phyloP scores from a whole-genome alignment of 2,888 invertebrate species.

The Ferdinandea cuprea region DNA sequence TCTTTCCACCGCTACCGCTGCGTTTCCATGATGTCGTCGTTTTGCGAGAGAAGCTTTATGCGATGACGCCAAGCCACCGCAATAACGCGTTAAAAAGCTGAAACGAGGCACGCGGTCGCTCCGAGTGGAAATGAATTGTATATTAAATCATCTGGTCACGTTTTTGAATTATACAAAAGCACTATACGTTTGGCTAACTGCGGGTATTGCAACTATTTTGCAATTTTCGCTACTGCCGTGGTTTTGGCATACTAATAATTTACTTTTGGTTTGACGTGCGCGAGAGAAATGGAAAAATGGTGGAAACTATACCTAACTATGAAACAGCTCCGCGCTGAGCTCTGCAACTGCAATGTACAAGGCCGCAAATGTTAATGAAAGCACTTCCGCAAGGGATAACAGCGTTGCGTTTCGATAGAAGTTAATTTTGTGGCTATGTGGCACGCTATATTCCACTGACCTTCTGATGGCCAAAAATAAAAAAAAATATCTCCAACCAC shows the following conservation, averaged over 20 bases:
- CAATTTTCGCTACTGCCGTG: slow-evolving; percentile 42
- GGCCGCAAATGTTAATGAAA: slow-evolving; percentile 50
- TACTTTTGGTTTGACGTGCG: slow-evolving; percentile 30
- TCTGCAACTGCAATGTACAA: neutral
- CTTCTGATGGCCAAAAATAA: slow-evolving; percentile 1
- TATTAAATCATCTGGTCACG: slow-evolving; percentile 71
- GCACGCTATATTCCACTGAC: neutral
- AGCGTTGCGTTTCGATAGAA: slow-evolving; percentile 37
- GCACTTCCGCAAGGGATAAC: slow-evolving; percentile 44
- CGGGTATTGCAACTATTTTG: slow-evolving; percentile 56
- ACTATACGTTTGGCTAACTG: slow-evolving; percentile 60
- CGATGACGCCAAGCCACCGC: slow-evolving; percentile 3
- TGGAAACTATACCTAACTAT: slow-evolving; percentile 21
- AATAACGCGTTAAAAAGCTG: slow-evolving; percentile 29
- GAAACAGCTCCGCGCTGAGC: neutral
- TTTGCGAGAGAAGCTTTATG: neutral
- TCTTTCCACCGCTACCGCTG: too few relatives aligned
- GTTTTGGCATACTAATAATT: slow-evolving; percentile 61
- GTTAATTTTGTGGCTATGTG: slow-evolving; percentile 41
- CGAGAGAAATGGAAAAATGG: slow-evolving; percentile 12
- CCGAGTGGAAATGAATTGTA: slow-evolving; percentile 4
- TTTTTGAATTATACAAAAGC: slow-evolving; percentile 67
- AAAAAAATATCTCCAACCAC: neutral
- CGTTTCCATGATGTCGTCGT: neutral
- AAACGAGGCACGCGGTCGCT: neutral